Percentiles rank a stretch among this genome's conserved stretches.
Conservation (phyloP, 2,797 vertebrate genomes). For the Tadarida brasiliensis region DNA sequence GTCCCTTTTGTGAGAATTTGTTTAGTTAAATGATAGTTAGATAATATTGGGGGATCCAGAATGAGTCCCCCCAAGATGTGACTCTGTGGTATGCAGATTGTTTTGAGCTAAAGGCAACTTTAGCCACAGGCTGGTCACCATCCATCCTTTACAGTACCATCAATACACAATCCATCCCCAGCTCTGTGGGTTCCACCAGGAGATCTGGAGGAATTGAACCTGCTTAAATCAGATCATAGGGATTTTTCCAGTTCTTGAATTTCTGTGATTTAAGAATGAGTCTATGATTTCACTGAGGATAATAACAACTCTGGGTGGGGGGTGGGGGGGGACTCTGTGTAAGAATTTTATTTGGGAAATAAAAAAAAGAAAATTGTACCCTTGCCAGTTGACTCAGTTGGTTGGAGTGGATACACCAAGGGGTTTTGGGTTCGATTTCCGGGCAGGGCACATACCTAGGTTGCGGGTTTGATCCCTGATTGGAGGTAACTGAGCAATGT, state of each 20-base stretch:
- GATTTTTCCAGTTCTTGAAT: neutral
- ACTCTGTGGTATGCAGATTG: neutral
- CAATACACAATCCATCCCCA: neutral
- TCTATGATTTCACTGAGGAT: neutral
- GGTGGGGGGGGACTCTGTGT: neutral
- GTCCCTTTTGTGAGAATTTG: neutral
- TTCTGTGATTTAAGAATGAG: conserved; percentile 11
- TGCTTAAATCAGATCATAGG: neutral
- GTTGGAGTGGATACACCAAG: too few species aligned
- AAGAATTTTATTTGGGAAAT: conserved; percentile 44
- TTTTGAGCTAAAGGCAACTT: too few species aligned
- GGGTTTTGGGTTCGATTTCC: too few species aligned
- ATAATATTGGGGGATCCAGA: neutral
- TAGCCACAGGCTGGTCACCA: neutral
- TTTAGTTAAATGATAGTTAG: conserved; percentile 20
- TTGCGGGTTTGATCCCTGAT: neutral
- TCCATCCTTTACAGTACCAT: neutral
- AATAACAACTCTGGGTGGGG: neutral
- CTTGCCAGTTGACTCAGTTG: too few species aligned
- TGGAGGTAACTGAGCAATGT: neutral
- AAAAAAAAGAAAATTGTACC: neutral
- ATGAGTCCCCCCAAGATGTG: neutral
- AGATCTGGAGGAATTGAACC: neutral
- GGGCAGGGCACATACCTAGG: neutral
- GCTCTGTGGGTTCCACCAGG: neutral